Evolutionary conservation across 2,888 invertebrate genomes (phyloP), one percentile per base, ranked within the genome.

Genomic region (Camponotus fellah): DNA sequence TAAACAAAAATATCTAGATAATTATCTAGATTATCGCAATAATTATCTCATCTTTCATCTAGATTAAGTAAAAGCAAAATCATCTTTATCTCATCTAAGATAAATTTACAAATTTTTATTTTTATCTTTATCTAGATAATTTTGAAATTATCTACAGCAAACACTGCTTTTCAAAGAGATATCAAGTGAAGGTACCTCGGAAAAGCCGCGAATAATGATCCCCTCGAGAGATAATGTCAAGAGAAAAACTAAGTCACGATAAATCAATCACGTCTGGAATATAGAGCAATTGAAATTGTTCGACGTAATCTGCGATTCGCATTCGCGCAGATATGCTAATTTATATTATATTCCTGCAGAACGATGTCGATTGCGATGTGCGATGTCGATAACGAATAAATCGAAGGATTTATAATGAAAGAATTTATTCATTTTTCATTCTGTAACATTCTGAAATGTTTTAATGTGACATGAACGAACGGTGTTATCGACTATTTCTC

Each of bases 121-220:
- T n/a, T n/a, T n/a, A n/a, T n/a, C n/a, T n/a, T n/a, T n/a, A n/a
- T n/a, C n/a, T n/a, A n/a, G n/a, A n/a, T n/a, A n/a, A n/a, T n/a
- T n/a, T n/a, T n/a, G n/a, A n/a, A n/a, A n/a, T n/a, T n/a, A n/a
- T n/a, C n/a, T n/a, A n/a, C n/a, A n/a, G n/a, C n/a, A n/a, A n/a
- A n/a, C n/a, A n/a, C n/a, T 17, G 12, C 43, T 56, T 58, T 43
- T 77, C 40, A 71, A 77, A 77, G 56, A n/a, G 34, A 17, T 40
- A 12, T 32, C n/a, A n/a, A 26, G 56, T 34, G 74, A 60, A 65
- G 66, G 12, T 21, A 14, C 26, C 53, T 34, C 56, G 77, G 76
- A 76, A 68, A 76, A 56, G 56, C 12, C 9, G 21, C 56, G 43
- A 32, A 69, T 56, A 56, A 69, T 56, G 40, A 43, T 62, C 6